Base-by-base conservation (phyloP, 2,113 vertebrate genomes). In the Menidia beryllina region DNA sequence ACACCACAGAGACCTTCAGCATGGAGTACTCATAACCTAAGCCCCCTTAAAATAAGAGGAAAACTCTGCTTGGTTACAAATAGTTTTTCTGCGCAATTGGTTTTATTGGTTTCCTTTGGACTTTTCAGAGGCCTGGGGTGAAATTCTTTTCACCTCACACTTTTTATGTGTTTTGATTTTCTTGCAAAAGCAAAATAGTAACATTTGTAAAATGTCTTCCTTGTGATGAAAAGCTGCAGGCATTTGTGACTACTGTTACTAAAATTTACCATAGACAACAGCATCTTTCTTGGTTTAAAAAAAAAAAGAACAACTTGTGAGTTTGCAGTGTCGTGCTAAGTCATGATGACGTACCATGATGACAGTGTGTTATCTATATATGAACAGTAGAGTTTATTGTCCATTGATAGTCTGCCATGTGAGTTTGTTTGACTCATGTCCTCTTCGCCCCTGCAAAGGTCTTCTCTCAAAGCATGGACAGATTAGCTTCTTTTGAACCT, bases 101-200 rank as follows among this genome's bases (percentile, higher is more conserved):
- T 85, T 91, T 92, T 88, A 88, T 84, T 85, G 77, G 86, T 84
- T 81, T 74, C 79, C 54, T 74, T 87, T 88, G 75, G 85, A 84
- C 77, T 82, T 86, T 19, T 49, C 65, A 54, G 77, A 82, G 63
- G 34, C 59, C 59, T 23, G 38, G 47, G 59, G 57, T 65, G 78
- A 73, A 89, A 84, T 85, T 75, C 61, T 73, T 69, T 67, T 77
- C 53, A 27, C 66, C 70, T 73, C 59, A 45, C 11, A 5, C 67
- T 73, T 81, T n/a, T 67, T 77, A 79, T 79, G 69, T 85, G 62
- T 77, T 87, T 77, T 69, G 56, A 75, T 59, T 80, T 80, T 62
- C 66, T 73, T 63, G 77, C 53, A 82, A 75, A 88, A 9, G 27
- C 72, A 50, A 74, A 84, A 77, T 69, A 55, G 49, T 68, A 65